Evolutionary conservation across 1,140 invertebrate genomes (phyloP), one percentile per base, ranked within the genome.

Genomic region (Linepithema humile): DNA sequence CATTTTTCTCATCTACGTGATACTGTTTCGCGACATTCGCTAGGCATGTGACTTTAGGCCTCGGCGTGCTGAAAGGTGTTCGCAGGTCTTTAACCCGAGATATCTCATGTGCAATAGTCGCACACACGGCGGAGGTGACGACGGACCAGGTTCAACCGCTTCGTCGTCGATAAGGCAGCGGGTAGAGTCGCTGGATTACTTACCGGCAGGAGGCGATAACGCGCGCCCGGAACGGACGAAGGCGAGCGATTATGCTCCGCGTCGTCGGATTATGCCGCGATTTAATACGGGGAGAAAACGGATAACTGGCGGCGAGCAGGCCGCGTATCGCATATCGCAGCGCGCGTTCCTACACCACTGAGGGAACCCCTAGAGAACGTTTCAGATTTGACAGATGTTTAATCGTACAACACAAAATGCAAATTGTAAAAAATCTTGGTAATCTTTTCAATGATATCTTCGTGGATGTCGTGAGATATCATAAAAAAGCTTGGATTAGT

Each of bases 141-240:
- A 90, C 89, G 62, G 35, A 69, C 48, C 74, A 35, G 35, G 80
- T 85, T 43, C 43, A 20, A 67, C 40, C 85, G 83, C 85, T 83
- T 90, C 88, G 88, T 89, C 88, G 89, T 87, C 87, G 90, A 92
- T 92, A 92, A 90, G 80, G 85, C 82, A 88, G 75, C 53, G 86
- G 89, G 78, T 89, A 77, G 85, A 90, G 75, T 84, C 80, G 88
- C 89, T 82, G 84, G 85, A 82, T 90, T 88, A 87, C 82, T 86
- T 85, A 86, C 84, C 64, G 48, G 64, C 38, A 20, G 35, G 40
- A 45, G 57, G 60, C 48, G 84, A 78, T 80, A 85, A 86, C 72
- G 57, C 57, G 48, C 17, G 38, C 32, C 75, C 60, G 67, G 55
- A 85, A 65, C 62, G 53, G 26, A 64, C 64, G 64, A 70, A 82